These are phyloP conservation scores for Miniopterus natalensis DNA, from an alignment of 2,113 vertebrate genomes.

Conservation along the genomic window DNA sequence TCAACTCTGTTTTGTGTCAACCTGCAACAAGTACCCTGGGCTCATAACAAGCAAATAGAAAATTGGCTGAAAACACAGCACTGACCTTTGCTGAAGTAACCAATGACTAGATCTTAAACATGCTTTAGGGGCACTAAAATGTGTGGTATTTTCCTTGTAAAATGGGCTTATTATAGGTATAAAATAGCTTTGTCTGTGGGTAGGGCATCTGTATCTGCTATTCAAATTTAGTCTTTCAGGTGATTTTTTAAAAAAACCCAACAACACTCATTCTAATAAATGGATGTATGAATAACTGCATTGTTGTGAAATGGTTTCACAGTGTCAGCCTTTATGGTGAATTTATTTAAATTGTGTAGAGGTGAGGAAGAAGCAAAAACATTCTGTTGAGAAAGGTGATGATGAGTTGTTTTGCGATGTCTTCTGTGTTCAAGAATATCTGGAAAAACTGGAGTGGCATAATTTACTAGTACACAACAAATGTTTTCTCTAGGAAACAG, in stretches of 20 bases:
- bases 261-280: constrained; percentile 18
- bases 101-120: constrained; percentile 50
- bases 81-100: constrained; percentile 68
- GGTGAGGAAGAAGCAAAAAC: not conserved
- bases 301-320: not conserved
- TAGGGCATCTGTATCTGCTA: not conserved
- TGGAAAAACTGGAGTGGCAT: not conserved
- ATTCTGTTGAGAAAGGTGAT: not conserved
- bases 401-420: not conserved
- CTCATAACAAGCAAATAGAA: constrained; percentile 53
- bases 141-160: constrained; percentile 68
- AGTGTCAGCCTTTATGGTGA: not conserved
- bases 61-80: constrained; percentile 62
- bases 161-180: constrained; percentile 56
- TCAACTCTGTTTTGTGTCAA: constrained; percentile 15
- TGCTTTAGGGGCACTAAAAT: constrained; percentile 56
- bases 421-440: constrained; percentile 46
- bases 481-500: constrained; percentile 36
- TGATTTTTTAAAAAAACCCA: not conserved
- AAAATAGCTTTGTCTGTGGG: not conserved
- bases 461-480: not conserved
- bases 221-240: constrained; percentile 7
- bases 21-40: not conserved
- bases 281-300: not conserved
- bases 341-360: constrained; percentile 9